phyloP scores from a whole-genome alignment of 2,888 invertebrate species.

The Eupeodes latifasciatus region DNA sequence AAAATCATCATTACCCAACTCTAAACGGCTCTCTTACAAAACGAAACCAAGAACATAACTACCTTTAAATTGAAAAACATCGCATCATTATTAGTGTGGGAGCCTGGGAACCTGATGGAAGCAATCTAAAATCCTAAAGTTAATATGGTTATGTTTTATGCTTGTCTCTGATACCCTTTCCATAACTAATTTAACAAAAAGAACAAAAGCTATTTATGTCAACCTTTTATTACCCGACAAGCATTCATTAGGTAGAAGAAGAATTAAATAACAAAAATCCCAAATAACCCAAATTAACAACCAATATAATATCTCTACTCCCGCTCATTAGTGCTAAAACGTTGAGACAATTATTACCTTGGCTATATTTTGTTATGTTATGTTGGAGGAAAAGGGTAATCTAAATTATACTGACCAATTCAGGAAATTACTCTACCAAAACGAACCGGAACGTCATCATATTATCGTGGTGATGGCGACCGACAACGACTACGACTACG shows the following conservation, averaged over 20 bases:
- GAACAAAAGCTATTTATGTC: constrained; percentile 29
- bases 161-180: not conserved
- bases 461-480: constrained; percentile 72
- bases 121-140: not conserved
- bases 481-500: constrained; percentile 58
- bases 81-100: not conserved
- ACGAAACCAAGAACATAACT: too few relatives aligned
- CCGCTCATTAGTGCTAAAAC: constrained; percentile 48
- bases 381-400: constrained; percentile 34
- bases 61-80: not conserved
- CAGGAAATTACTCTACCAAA: constrained; percentile 57
- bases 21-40: too few relatives aligned
- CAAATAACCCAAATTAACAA: constrained; percentile 46
- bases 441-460: constrained; percentile 73
- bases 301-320: constrained; percentile 39
- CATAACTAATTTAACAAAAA: not conserved
- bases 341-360: constrained; percentile 47
- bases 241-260: constrained; percentile 18
- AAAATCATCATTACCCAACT: too few relatives aligned
- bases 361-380: not conserved
- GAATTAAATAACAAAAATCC: constrained; percentile 17
- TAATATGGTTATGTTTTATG: not conserved
- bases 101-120: not conserved
- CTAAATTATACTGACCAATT: constrained; percentile 52
- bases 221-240: constrained; percentile 3